A percentile compares a stretch with the other conserved stretches of the same genome.
These are phyloP conservation scores for Chinchilla lanigera DNA, from an alignment of 2,113 vertebrate species.

Conservation along the genomic window DNA sequence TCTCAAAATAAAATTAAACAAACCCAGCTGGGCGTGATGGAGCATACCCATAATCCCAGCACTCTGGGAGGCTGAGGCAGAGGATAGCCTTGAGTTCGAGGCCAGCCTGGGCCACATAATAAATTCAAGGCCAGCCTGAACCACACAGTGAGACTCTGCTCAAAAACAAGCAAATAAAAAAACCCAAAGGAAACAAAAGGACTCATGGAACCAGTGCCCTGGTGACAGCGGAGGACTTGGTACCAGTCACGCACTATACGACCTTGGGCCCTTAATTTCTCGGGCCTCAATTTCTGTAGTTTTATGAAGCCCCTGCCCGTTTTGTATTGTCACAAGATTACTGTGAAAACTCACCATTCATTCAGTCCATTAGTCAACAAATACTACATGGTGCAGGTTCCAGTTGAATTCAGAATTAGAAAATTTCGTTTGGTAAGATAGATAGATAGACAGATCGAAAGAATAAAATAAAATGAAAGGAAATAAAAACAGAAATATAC, in stretches of 20 bases:
- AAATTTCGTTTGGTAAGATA: neutral
- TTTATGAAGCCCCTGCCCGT: neutral
- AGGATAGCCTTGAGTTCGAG: no score
- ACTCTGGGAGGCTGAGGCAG: neutral
- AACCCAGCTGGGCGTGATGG: neutral
- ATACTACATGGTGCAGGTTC: neutral
- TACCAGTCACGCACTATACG: fast-evolving
- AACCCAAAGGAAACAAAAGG: neutral
- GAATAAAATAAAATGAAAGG: no score
- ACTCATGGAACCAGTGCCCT: neutral
- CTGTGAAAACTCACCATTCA: neutral
- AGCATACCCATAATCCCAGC: neutral
- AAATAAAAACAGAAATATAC: neutral
- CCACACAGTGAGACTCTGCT: no score
- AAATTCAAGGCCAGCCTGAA: no score
- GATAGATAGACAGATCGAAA: no score
- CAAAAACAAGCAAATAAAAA: no score
- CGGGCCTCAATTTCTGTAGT: neutral
- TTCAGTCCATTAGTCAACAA: neutral
- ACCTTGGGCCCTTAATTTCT: neutral
- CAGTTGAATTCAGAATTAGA: neutral
- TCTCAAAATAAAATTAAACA: neutral
- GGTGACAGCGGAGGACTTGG: neutral
- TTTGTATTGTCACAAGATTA: neutral
- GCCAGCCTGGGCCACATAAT: no score